These are phyloP conservation scores for Pectinophora gossypiella DNA, from an alignment of 1,140 invertebrate genomes.

Conservation along the genomic window DNA sequence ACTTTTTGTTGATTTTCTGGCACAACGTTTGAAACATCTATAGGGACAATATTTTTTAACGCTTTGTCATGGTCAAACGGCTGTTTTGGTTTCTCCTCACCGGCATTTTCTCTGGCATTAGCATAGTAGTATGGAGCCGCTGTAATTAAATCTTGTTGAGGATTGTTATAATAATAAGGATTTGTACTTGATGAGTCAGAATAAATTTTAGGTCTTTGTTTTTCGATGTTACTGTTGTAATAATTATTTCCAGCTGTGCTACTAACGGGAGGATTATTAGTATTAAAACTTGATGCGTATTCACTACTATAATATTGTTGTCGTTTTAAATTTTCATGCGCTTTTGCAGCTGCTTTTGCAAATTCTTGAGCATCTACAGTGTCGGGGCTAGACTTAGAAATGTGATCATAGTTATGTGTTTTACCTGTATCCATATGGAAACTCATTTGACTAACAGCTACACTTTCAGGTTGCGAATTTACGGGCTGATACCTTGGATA, in stretches of 20 bases:
- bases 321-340: slow-evolving; percentile 60
- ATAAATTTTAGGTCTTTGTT: slow-evolving; percentile 38
- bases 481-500: slow-evolving; percentile 41
- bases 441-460: slow-evolving; percentile 54
- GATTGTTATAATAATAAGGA: slow-evolving; percentile 33
- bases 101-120: slow-evolving; percentile 35
- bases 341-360: slow-evolving; percentile 63
- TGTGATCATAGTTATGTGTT: slow-evolving; percentile 51
- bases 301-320: slow-evolving; percentile 34
- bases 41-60: slow-evolving; percentile 68
- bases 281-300: slow-evolving; percentile 17
- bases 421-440: slow-evolving; percentile 61
- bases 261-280: slow-evolving; percentile 15
- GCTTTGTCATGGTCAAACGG: slow-evolving; percentile 71
- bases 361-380: slow-evolving; percentile 58
- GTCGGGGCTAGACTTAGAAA: slow-evolving; percentile 44
- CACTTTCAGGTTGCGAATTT: slow-evolving; percentile 30
- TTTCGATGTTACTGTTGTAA: slow-evolving; percentile 33
- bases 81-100: slow-evolving; percentile 43
- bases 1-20: slow-evolving; percentile 36
- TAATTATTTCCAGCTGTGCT: slow-evolving; percentile 11
- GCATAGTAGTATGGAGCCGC: slow-evolving; percentile 46
- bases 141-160: slow-evolving; percentile 50
- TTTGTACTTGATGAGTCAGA: slow-evolving; percentile 26
- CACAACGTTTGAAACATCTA: slow-evolving; percentile 65